A percentile compares a stretch with the other conserved stretches of the same genome.
Conservation (phyloP, 2,888 invertebrate genomes). For the Epicampocera succincta region DNA sequence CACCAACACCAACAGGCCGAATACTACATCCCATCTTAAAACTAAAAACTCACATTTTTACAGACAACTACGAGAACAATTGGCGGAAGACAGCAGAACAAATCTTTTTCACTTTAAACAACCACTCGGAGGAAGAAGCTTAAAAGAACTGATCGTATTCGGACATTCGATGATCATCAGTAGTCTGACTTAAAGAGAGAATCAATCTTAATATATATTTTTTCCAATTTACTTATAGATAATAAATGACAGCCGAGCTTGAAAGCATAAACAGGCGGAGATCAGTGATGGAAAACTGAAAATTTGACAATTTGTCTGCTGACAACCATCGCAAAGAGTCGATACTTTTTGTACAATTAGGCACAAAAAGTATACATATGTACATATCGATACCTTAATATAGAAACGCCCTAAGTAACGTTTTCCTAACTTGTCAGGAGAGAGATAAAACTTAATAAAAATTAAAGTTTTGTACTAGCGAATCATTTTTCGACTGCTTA, state of each 20-base stretch:
- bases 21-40: not conserved
- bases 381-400: too few species aligned
- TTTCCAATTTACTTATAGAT: slow-evolving; percentile 10
- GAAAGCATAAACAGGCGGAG: not conserved
- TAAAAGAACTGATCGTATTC: slow-evolving; percentile 55
- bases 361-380: too few species aligned
- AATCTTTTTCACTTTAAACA: slow-evolving; percentile 31
- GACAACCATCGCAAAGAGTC: too few species aligned
- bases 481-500: too few species aligned
- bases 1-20: not conserved
- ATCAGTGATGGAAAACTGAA: not conserved
- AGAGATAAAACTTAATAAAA: too few species aligned
- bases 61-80: slow-evolving; percentile 15
- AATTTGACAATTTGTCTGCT: not conserved
- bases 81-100: not conserved
- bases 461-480: too few species aligned
- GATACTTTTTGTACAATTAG: too few species aligned
- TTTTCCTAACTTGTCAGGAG: too few species aligned
- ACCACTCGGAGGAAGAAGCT: slow-evolving; percentile 54
- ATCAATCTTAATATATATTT: slow-evolving; percentile 15
- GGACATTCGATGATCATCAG: slow-evolving; percentile 1
- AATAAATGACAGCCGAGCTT: slow-evolving; percentile 4
- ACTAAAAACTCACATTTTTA: slow-evolving; percentile 36
- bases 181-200: slow-evolving; percentile 22
- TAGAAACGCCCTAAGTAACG: too few species aligned